phyloP scores from a whole-genome alignment of 2,113 vertebrate species.

The Motacilla alba region DNA sequence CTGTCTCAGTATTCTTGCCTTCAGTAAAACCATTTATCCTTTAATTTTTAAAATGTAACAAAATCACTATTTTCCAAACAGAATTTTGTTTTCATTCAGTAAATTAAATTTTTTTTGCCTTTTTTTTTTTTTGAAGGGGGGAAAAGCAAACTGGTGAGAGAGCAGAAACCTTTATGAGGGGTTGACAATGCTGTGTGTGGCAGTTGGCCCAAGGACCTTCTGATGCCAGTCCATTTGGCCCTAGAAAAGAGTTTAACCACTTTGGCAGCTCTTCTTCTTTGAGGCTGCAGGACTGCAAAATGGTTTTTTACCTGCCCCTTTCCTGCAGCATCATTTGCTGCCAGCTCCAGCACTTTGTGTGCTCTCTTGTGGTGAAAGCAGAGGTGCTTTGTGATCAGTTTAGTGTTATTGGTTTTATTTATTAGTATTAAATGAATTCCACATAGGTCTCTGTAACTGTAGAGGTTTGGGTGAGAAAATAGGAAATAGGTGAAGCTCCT shows the following conservation, averaged over 20 bases:
- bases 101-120: background rate
- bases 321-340: background rate
- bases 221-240: background rate
- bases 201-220: background rate
- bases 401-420: background rate
- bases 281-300: background rate
- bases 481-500: conserved; percentile 30
- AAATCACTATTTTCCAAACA: background rate
- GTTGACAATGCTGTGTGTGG: background rate
- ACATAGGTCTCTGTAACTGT: background rate
- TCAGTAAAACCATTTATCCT: background rate
- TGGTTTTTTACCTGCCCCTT: background rate
- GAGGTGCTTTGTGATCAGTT: background rate
- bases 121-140: background rate
- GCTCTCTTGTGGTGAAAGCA: background rate
- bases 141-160: background rate
- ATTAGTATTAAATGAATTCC: background rate
- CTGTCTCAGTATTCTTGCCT: background rate
- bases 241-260: background rate
- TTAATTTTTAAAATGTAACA: background rate
- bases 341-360: background rate
- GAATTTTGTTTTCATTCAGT: background rate
- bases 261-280: background rate
- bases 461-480: background rate
- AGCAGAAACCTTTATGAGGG: background rate